Base-by-base conservation (phyloP, 1,140 invertebrate species). In the Mycetomoellerius zeteki region DNA sequence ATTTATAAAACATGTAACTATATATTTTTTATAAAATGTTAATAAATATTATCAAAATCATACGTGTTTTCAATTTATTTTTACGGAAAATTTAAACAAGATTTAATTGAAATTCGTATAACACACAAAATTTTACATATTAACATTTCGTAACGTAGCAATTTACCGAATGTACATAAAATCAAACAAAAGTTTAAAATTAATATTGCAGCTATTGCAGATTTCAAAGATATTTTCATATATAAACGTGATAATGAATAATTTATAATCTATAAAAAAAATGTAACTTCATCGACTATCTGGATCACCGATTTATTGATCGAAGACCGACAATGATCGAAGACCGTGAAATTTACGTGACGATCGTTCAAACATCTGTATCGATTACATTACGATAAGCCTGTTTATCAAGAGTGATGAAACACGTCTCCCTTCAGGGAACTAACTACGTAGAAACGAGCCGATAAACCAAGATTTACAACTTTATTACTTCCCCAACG, bases 391-490 rank as follows among this genome's bases (percentile, higher is more conserved):
- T 21, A 12, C 19, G 54, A 82, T 58, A 82, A 72, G 65, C 24
- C 16, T 72, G 54, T 58, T 58, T 73, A 12, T 8, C 19, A 43
- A n/a, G 65, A 30, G 65, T 27, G 33, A 43, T 71, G 37, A 37
- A 60, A 60, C 30, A 73, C n/a, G 37, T 37, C 52, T 47, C 33
- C 33, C 54, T 52, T 19, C 14, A 8, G 37, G 27, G n/a, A 67
- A 52, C n/a, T 7, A 30, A 47, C 56, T 58, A 47, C 54, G 24
- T 84, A 30, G 80, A 69, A 73, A 67, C n/a, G 24, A 84, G 54
- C 50, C 24, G 54, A 67, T 54, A 69, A 80, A 67, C 21, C 4
- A 73, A 60, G 69, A 84, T 84, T 84, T 73, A 47, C 47, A 73
- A 62, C 54, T 82, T 84, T 84, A 62, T 73, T 60, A 60, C 37